Base-by-base conservation (phyloP, 1,140 invertebrate genomes). In the Micrasema longulum region DNA sequence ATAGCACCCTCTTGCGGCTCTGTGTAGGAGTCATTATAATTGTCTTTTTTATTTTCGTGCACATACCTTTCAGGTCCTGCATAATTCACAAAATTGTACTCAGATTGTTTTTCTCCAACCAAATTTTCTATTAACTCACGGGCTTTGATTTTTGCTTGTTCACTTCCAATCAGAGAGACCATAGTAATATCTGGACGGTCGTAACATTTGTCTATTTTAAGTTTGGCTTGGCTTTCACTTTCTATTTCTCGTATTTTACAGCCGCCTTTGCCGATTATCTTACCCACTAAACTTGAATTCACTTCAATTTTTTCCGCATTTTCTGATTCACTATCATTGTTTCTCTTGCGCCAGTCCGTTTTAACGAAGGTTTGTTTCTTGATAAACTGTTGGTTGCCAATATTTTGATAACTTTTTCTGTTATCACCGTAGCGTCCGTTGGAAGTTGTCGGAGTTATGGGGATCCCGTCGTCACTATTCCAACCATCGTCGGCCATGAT, bases 241-340 rank as follows among this genome's bases (percentile, higher is more conserved):
- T 93, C 85, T 0, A 95, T 77, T 75, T 93, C 90, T 76, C 85
- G 86, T n/a, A 95, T 94, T 80, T 92, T 93, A 1, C 82, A 85
- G 1, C 93, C 93, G 38, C 91, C 90, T 81, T 86, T 89, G 0
- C 93, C 93, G 73, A 86, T 85, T 18, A 86, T 79, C 10, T 79
- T 78, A 1, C 84, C 84, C 1, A 84, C 80, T n/a, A 60, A 7
- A 48, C 26, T 48, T 7, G 53, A 48, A 18, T 47, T 60, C 35
- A 69, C 55, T 69, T 69, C 65, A 18, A 68, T 60, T n/a, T 14
- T 47, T 16, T 41, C 35, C n/a, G 35, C 18, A n/a, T 11, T 35
- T 16, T 55, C 36, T 23, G 35, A 11, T 22, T 52, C 31, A 2
- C 31, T 14, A 47, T 50, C 11, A 11, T 52, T n/a, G 1, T 6